Conservation (phyloP, 2,888 invertebrate genomes). For the Lasioglossum malachurum region DNA sequence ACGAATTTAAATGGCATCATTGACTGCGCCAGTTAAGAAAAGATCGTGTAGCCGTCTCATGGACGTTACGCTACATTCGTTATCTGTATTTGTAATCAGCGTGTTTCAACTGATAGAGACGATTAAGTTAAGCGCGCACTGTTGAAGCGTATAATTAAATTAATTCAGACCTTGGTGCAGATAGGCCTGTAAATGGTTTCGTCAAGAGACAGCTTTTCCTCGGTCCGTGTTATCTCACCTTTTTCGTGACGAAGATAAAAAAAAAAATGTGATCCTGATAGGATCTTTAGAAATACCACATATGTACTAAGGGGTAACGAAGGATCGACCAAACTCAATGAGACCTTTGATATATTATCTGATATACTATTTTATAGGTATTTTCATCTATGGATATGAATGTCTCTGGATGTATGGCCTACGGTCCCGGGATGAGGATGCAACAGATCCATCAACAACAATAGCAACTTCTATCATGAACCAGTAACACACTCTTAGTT, state of each 20-base stretch:
- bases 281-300: conserved; percentile 10
- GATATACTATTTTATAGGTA: not conserved
- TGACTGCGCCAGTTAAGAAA: conserved; percentile 14
- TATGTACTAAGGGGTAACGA: not conserved
- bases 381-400: not conserved
- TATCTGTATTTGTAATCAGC: conserved; percentile 33
- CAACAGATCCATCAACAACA: not conserved
- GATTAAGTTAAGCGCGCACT: not conserved
- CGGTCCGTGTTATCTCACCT: not conserved
- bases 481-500: not conserved
- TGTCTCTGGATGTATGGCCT: too few relatives aligned
- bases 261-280: conserved; percentile 17
- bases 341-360: not conserved
- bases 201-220: not conserved
- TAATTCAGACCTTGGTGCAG: conserved; percentile 19
- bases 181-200: not conserved
- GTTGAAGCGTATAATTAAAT: conserved; percentile 29
- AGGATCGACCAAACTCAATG: conserved; percentile 14
- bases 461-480: not conserved
- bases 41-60: conserved; percentile 26
- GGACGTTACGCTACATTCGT: conserved; percentile 11
- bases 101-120: not conserved
- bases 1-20: conserved; percentile 35
- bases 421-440: not conserved
- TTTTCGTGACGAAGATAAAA: conserved; percentile 23